Percentiles rank a stretch among this genome's conserved stretches.
Conservation (phyloP, 2,797 vertebrate genomes). For the Siniperca undulata region DNA sequence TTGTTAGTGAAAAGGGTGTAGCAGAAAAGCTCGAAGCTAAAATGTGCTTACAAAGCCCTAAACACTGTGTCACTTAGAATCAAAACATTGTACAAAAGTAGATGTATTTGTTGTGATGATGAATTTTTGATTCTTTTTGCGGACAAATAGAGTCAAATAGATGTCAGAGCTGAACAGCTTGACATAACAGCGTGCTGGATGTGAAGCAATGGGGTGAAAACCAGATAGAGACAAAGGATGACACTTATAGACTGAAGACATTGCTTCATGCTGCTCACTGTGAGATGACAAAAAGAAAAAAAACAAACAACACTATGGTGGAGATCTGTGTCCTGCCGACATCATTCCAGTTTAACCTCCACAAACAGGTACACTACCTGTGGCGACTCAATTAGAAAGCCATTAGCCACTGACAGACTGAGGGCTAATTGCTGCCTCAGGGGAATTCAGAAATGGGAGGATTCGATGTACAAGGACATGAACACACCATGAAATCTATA, state of each 20-base stretch:
- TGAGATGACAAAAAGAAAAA: conserved; percentile 23
- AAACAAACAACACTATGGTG: conserved; percentile 3
- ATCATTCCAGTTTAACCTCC: conserved; percentile 63
- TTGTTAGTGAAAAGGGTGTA: not conserved
- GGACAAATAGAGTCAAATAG: conserved; percentile 32
- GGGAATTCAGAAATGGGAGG: conserved; percentile 64
- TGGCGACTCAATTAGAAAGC: conserved; percentile 84
- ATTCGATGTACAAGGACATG: conserved; percentile 68
- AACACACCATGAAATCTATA: conserved; percentile 60
- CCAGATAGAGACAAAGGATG: conserved; percentile 33
- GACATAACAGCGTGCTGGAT: conserved; percentile 16
- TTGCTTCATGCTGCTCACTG: conserved; percentile 39
- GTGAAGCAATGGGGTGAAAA: conserved; percentile 41
- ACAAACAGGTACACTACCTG: conserved; percentile 81
- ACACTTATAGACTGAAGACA: conserved; percentile 47
- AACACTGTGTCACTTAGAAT: conserved; percentile 7
- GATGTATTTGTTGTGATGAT: not conserved
- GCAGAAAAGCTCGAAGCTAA: conserved; percentile 1
- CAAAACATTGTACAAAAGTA: not conserved
- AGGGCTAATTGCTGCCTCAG: conserved; percentile 71
- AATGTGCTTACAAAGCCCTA: not conserved
- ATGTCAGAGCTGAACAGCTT: conserved; percentile 39
- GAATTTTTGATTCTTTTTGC: not conserved
- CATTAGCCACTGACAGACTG: conserved; percentile 77
- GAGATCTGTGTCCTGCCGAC: conserved; percentile 33